Percentiles rank a stretch among this genome's conserved stretches.
Conservation (phyloP, 2,888 invertebrate genomes). For the Trachelus iudaicus region DNA sequence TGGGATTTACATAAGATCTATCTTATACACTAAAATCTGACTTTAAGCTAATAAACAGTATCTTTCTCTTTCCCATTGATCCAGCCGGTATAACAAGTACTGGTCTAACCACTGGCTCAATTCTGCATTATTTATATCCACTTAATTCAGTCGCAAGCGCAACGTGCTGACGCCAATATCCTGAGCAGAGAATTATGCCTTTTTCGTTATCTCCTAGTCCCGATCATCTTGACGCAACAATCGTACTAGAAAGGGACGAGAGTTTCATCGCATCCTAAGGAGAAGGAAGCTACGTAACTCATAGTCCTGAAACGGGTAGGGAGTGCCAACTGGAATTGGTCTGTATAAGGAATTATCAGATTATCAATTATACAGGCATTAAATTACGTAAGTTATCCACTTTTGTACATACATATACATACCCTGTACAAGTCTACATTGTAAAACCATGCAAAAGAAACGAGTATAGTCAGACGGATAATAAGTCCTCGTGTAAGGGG, state of each 20-base stretch:
- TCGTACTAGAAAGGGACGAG: neutral
- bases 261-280: neutral
- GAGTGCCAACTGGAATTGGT: neutral
- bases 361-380: neutral
- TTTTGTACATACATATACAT: neutral
- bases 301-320: neutral
- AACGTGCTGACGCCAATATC: neutral
- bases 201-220: neutral
- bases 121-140: neutral
- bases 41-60: neutral
- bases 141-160: neutral
- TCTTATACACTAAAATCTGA: neutral
- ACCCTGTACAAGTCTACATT: neutral
- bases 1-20: neutral
- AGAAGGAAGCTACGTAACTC: neutral
- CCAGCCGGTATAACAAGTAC: neutral
- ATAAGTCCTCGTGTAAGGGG: neutral
- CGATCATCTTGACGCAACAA: neutral
- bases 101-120: neutral
- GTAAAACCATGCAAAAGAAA: neutral
- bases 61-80: neutral
- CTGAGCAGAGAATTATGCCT: neutral
- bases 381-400: neutral
- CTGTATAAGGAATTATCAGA: neutral
- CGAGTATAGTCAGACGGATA: neutral